Evolutionary conservation across 2,888 invertebrate species (phyloP), one percentile per base, ranked within the genome.

Genomic region (Siphlonurus alternatus): DNA sequence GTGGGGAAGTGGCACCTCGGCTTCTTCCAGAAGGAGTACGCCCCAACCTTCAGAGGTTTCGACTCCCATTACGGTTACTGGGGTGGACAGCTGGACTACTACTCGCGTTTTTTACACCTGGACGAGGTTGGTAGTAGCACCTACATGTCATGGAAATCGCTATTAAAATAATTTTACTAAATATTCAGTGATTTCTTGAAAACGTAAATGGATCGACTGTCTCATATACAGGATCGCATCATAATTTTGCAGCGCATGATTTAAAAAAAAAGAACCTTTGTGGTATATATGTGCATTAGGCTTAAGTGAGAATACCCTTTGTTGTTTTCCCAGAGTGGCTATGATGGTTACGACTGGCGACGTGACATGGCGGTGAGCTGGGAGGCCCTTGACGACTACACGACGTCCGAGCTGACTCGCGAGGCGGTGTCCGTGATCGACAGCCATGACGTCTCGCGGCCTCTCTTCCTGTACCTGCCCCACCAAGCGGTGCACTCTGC

Each of bases 31-130:
- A 79, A 80, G 63, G 84, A 84, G 69, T 89, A 83, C 73, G 82
- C 88, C 1, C 92, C 91, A 0, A 83, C 82, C 1, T 80, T 79
- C 64, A 80, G 91, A 63, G 92, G 92, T 2, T 93, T 91, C 72
- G 86, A 90, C 71, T 80, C 85, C 3, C 88, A 89, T 73, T 85
- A 86, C 70, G 92, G 92, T 15, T 88, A 86, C 76, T 85, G 86
- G 76, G 85, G 86, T 61, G 89, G 89, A 0, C 83, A 80, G 66
- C 80, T 85, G 61, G 89, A 90, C 73, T 92, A 90, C 73, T 90
- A 85, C 72, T n/a, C n/a, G n/a, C n/a, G n/a, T n/a, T n/a, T n/a
- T n/a, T n/a, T n/a, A n/a, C n/a, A n/a, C n/a, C n/a, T n/a, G n/a
- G n/a, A n/a, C n/a, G n/a, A n/a, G n/a, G n/a, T n/a, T n/a, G n/a